Conservation (phyloP, 92 coral and sea anemone species). For the Chrysogorgia sp. region DNA sequence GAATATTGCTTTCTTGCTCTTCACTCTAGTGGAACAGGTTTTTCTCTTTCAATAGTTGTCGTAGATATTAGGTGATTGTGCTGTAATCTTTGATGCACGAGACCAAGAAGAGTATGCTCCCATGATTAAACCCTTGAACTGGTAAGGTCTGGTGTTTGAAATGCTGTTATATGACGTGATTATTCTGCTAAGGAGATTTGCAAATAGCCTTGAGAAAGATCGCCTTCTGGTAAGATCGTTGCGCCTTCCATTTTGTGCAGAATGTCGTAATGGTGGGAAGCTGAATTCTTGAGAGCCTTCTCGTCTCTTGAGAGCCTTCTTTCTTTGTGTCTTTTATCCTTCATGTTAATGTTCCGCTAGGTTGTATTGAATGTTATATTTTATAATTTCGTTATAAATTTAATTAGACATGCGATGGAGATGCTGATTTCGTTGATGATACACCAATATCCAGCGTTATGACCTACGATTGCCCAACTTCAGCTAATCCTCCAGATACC, state of each 20-base stretch:
- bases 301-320: too few relatives aligned
- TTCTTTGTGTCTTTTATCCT: too few relatives aligned
- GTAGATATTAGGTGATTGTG: too few relatives aligned
- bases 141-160: slow-evolving; percentile 48
- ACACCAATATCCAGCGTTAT: slow-evolving; percentile 71
- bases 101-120: slow-evolving; percentile 53
- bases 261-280: slow-evolving; percentile 65
- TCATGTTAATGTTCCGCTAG: too few relatives aligned
- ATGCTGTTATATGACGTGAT: slow-evolving; percentile 61
- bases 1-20: too few relatives aligned
- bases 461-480: slow-evolving; percentile 66
- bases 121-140: slow-evolving; percentile 32
- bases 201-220: slow-evolving; percentile 56
- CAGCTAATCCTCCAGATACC: slow-evolving; percentile 61
- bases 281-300: too few relatives aligned
- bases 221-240: slow-evolving; percentile 51
- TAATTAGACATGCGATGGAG: slow-evolving; percentile 35
- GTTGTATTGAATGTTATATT: background rate
- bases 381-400: background rate
- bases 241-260: slow-evolving; percentile 64
- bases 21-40: too few relatives aligned
- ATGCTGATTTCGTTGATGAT: slow-evolving; percentile 75
- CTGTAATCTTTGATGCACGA: too few relatives aligned
- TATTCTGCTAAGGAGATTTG: slow-evolving; percentile 57
- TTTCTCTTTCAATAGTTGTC: too few relatives aligned